Percentiles rank a stretch among this genome's conserved stretches.
phyloP scores from a whole-genome alignment of 2,888 invertebrate genomes.

The Plebejus anna region DNA sequence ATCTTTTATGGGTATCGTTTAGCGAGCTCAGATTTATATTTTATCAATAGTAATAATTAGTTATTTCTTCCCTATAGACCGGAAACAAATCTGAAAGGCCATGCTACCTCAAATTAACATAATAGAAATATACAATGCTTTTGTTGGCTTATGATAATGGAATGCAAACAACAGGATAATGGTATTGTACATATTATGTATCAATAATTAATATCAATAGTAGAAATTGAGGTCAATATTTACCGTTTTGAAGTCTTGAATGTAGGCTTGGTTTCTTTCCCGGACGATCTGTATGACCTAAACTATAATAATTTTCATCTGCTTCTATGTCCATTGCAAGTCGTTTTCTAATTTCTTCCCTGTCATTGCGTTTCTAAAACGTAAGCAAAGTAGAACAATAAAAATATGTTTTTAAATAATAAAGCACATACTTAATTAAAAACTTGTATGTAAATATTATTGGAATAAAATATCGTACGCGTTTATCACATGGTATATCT shows the following conservation, averaged over 20 bases:
- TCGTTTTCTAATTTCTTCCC: constrained; percentile 93
- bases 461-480: constrained; percentile 19
- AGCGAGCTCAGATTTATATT: too few relatives aligned
- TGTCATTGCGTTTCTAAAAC: constrained; percentile 91
- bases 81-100: too few relatives aligned
- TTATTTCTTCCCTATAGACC: too few relatives aligned
- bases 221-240: neutral
- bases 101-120: neutral
- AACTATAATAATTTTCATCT: constrained; percentile 83
- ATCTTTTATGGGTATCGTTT: too few relatives aligned
- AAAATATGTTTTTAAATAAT: constrained; percentile 18
- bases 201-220: too few relatives aligned
- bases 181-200: too few relatives aligned
- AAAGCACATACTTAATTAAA: neutral
- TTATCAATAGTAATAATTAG: too few relatives aligned
- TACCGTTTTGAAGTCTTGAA: constrained; percentile 91
- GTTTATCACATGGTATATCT: constrained; percentile 32
- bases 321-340: constrained; percentile 91
- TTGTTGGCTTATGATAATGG: neutral
- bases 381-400: constrained; percentile 15
- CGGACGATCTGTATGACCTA: constrained; percentile 81
- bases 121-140: neutral
- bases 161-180: neutral
- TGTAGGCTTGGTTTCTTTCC: constrained; percentile 93
- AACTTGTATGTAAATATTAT: constrained; percentile 16